These are phyloP conservation scores for Salvator merianae DNA, from an alignment of 2,113 vertebrate genomes.

Conservation along the genomic window DNA sequence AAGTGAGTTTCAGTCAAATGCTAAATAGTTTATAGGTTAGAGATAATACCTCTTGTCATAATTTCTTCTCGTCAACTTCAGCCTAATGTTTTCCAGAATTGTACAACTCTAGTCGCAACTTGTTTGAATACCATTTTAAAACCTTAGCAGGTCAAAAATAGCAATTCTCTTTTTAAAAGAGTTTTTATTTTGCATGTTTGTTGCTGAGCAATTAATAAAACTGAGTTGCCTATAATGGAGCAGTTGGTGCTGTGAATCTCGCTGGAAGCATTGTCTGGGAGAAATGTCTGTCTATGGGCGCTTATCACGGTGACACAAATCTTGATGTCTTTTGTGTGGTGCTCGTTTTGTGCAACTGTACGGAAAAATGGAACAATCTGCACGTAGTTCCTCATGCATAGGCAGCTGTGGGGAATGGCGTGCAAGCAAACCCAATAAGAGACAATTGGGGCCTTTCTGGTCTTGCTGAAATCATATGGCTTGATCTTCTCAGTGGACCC, in stretches of 20 bases:
- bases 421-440: neutral
- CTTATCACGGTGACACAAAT: neutral
- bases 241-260: neutral
- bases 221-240: neutral
- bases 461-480: neutral
- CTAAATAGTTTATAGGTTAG: conserved; percentile 21
- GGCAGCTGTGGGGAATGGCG: neutral
- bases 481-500: neutral
- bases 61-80: conserved; percentile 8
- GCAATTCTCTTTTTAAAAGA: neutral
- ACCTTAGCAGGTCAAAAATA: neutral
- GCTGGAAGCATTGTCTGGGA: neutral
- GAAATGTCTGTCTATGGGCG: neutral
- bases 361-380: neutral
- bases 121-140: neutral
- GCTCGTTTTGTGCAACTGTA: no score
- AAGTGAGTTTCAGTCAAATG: neutral
- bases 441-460: neutral
- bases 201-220: conserved; percentile 5
- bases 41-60: neutral
- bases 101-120: neutral
- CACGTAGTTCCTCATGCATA: neutral
- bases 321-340: neutral
- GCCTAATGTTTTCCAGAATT: neutral
- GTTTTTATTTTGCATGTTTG: conserved; percentile 25